Conservation (phyloP, 2,113 vertebrate genomes). For the Orcinus orca region DNA sequence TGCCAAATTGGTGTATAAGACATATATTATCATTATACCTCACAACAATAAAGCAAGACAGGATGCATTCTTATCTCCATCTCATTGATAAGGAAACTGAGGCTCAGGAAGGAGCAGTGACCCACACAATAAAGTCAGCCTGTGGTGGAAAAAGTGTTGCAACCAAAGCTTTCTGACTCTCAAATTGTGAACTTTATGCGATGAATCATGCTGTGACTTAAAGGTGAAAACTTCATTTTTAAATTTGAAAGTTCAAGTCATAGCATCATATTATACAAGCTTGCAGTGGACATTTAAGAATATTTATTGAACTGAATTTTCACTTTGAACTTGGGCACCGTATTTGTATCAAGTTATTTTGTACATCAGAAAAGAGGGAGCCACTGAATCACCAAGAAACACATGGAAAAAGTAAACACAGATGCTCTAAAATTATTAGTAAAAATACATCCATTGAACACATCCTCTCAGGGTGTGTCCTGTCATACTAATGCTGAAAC, state of each 20-base stretch:
- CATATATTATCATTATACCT: neutral
- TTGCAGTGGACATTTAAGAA: neutral
- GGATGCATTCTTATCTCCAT: too few relatives aligned
- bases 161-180: neutral
- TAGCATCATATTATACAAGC: neutral
- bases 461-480: neutral
- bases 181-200: neutral
- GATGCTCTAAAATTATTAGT: neutral
- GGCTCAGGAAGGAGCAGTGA: neutral
- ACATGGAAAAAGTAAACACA: neutral
- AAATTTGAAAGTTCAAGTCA: neutral
- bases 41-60: neutral
- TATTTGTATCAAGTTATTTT: neutral
- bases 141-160: neutral
- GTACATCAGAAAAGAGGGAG: neutral
- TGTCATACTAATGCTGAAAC: neutral
- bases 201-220: neutral
- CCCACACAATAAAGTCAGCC: neutral
- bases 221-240: neutral
- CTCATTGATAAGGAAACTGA: neutral
- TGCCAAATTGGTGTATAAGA: neutral
- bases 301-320: constrained; percentile 28
- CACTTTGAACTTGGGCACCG: neutral
- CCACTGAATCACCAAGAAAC: neutral
- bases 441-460: neutral